phyloP scores from a whole-genome alignment of 2,797 vertebrate genomes.

The Paratrypauchen microcephalus region DNA sequence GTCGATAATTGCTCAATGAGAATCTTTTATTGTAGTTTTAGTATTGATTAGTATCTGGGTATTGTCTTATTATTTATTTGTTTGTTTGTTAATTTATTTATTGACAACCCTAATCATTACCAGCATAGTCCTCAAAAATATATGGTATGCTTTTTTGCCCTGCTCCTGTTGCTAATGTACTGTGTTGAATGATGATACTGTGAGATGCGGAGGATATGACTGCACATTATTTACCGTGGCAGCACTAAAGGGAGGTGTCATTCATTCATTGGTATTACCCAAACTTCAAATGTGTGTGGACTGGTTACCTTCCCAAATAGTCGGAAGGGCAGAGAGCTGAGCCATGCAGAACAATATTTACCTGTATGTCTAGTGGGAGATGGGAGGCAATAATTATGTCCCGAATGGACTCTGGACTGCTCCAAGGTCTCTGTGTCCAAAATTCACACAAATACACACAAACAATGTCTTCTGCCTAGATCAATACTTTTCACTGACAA shows the following conservation, averaged over 20 bases:
- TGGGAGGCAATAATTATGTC: constrained; percentile 33
- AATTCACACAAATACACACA: constrained; percentile 13
- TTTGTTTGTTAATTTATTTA: too few relatives aligned
- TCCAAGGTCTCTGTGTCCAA: constrained; percentile 6
- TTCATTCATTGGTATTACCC: constrained; percentile 18
- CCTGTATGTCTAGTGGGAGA: constrained; percentile 27
- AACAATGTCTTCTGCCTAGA: constrained; percentile 13
- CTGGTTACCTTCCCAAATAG: constrained; percentile 45
- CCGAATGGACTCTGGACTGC: constrained; percentile 19
- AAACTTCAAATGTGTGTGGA: constrained; percentile 52
- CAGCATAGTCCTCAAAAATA: too few relatives aligned
- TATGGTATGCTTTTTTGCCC: too few relatives aligned
- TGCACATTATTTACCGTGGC: background rate
- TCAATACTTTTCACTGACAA: constrained; percentile 32
- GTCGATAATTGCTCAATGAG: too few relatives aligned
- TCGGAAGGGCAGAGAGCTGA: constrained; percentile 29
- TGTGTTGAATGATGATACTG: background rate
- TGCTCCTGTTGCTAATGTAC: background rate
- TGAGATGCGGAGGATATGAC: background rate
- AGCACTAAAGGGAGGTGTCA: background rate
- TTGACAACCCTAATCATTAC: too few relatives aligned
- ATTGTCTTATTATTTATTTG: too few relatives aligned
- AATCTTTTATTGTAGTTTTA: too few relatives aligned
- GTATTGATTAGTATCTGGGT: too few relatives aligned
- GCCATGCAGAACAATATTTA: constrained; percentile 42